Evolutionary conservation across 1,140 invertebrate species (phyloP).

Genomic region (Orchestia grillus): DNA sequence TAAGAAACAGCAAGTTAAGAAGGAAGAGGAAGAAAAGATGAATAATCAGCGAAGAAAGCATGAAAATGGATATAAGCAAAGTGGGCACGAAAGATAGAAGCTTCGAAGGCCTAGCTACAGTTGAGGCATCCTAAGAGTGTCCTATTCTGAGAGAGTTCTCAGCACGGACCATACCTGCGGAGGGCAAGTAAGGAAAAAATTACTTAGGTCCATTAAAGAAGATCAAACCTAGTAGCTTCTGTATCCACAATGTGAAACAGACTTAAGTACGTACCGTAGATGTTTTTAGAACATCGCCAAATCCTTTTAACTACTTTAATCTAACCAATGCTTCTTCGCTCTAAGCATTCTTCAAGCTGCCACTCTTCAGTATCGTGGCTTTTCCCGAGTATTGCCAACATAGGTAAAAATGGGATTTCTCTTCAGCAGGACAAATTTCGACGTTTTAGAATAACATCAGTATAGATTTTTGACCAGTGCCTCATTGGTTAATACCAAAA

Average conservation of each 20-base stretch:
- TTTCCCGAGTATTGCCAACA: not conserved
- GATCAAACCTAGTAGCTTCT: not conserved
- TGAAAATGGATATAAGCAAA: too few species aligned
- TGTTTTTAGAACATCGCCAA: not conserved
- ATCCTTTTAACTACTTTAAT: not conserved
- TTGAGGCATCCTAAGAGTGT: too few species aligned
- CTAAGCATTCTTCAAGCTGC: not conserved
- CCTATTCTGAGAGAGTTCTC: too few species aligned
- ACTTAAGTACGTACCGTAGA: not conserved
- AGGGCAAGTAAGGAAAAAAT: too few species aligned
- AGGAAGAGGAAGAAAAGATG: too few species aligned
- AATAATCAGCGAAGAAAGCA: too few species aligned
- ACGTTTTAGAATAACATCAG: not conserved
- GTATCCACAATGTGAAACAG: not conserved
- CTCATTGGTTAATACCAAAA: too few species aligned
- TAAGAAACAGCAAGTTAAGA: too few species aligned
- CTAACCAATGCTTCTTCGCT: not conserved
- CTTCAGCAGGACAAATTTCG: not conserved
- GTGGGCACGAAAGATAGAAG: too few species aligned
- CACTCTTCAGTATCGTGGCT: not conserved
- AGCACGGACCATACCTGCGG: too few species aligned
- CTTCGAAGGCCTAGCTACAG: too few species aligned
- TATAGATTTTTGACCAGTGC: too few species aligned
- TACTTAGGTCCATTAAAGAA: not conserved
- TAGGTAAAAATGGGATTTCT: not conserved